Percentiles rank a stretch among this genome's conserved stretches.
Conservation (phyloP, 2,113 vertebrate genomes). For the Dermatemys mawii region DNA sequence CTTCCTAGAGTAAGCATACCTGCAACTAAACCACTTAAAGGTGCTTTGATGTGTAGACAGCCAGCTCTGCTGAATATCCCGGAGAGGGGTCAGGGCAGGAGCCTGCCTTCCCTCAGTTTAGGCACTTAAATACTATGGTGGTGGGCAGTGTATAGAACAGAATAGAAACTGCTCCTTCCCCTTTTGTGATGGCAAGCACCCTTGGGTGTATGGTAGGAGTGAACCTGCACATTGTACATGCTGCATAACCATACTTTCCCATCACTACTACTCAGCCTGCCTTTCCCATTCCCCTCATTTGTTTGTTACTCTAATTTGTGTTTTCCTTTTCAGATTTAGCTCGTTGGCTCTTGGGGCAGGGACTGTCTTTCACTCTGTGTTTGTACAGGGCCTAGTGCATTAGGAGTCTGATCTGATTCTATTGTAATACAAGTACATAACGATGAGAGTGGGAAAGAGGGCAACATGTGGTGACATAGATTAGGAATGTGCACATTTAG, state of each 20-base stretch:
- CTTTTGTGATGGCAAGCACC: background rate
- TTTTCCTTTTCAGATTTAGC: background rate
- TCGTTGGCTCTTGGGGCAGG: background rate
- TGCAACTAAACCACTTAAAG: background rate
- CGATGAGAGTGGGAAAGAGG: background rate
- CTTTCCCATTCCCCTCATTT: background rate
- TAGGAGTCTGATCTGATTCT: background rate
- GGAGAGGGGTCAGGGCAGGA: background rate
- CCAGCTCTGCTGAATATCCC: background rate
- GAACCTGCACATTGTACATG: background rate
- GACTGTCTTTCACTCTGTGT: background rate
- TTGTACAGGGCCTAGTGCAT: background rate
- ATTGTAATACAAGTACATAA: background rate
- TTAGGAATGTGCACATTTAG: slow-evolving; percentile 23
- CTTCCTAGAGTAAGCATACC: background rate
- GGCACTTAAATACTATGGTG: background rate
- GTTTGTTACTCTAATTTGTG: background rate
- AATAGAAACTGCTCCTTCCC: background rate
- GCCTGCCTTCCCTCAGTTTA: background rate
- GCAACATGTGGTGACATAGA: background rate
- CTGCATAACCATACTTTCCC: background rate
- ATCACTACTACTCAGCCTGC: background rate
- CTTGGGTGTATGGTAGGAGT: background rate
- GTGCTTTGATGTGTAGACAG: background rate
- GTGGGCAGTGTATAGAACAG: background rate